Conservation (phyloP, 1,140 invertebrate genomes). For the Conopomorpha cramerella region DNA sequence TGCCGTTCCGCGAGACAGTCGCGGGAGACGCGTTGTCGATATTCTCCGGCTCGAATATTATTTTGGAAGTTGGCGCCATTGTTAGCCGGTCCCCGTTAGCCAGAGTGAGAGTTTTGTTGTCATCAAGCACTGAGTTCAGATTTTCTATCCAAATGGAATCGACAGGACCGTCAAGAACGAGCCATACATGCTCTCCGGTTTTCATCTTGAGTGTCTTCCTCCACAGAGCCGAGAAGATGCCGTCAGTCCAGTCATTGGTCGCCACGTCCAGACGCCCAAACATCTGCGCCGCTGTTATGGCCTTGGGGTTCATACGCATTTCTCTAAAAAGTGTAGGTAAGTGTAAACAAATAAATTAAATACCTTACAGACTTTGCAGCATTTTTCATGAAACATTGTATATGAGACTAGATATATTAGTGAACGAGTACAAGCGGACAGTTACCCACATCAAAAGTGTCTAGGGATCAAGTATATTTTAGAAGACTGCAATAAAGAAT, state of each 20-base stretch:
- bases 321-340: conserved; percentile 64
- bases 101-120: conserved; percentile 91
- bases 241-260: conserved; percentile 98
- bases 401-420: too few relatives aligned
- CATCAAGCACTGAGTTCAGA: conserved; percentile 93
- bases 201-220: conserved; percentile 90
- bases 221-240: conserved; percentile 96
- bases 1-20: conserved; percentile 93
- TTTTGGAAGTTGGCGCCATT: conserved; percentile 91
- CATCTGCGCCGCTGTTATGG: conserved; percentile 96
- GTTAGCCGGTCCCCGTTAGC: conserved; percentile 92
- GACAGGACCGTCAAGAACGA: conserved; percentile 93
- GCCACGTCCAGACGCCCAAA: conserved; percentile 94
- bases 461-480: too few relatives aligned
- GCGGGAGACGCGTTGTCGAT: conserved; percentile 96
- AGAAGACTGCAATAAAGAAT: too few relatives aligned
- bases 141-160: conserved; percentile 98
- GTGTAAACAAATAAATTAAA: conserved; percentile 1
- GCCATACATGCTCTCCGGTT: conserved; percentile 86
- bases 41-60: conserved; percentile 96
- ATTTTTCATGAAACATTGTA: too few relatives aligned
- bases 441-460: too few relatives aligned
- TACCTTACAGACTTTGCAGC: too few relatives aligned
- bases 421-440: too few relatives aligned
- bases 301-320: conserved; percentile 98